phyloP scores from a whole-genome alignment of 2,888 invertebrate species.

The Troides aeacus region DNA sequence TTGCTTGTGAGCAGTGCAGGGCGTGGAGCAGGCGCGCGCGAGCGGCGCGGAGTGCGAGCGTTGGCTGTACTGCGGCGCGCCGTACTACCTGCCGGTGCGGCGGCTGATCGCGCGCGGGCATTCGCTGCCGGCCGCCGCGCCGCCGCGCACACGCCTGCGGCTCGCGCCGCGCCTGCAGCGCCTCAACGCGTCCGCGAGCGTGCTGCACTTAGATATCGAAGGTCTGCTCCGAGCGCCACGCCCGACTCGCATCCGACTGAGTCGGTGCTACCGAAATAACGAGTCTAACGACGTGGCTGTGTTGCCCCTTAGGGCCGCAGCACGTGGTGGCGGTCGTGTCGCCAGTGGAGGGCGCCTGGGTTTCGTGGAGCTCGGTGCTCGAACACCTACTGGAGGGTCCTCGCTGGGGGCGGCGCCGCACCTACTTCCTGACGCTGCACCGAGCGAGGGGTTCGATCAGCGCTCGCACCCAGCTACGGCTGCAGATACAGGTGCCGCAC shows the following conservation, averaged over 20 bases:
- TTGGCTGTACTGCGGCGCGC: constrained; percentile 88
- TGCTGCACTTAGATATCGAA: constrained; percentile 31
- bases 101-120: constrained; percentile 83
- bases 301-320: constrained; percentile 36
- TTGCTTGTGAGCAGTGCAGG: constrained; percentile 37
- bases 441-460: constrained; percentile 29
- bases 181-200: constrained; percentile 20
- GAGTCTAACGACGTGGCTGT: background rate
- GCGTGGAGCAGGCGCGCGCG: constrained; percentile 33
- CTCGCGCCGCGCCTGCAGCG: constrained; percentile 22
- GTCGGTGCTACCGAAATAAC: background rate
- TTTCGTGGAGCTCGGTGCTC: constrained; percentile 80
- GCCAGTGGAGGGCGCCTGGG: constrained; percentile 74
- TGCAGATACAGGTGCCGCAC: constrained; percentile 25
- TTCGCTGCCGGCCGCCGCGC: constrained; percentile 74
- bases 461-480: constrained; percentile 19
- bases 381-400: constrained; percentile 67
- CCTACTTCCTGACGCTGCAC: constrained; percentile 40
- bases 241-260: background rate
- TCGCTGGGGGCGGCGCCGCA: constrained; percentile 46
- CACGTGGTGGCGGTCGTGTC: constrained; percentile 78
- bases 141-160: constrained; percentile 25
- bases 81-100: constrained; percentile 88
- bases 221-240: constrained; percentile 17
- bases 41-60: constrained; percentile 74